phyloP scores from a whole-genome alignment of 2,888 invertebrate species.

The Archaeoteleia sp. region DNA sequence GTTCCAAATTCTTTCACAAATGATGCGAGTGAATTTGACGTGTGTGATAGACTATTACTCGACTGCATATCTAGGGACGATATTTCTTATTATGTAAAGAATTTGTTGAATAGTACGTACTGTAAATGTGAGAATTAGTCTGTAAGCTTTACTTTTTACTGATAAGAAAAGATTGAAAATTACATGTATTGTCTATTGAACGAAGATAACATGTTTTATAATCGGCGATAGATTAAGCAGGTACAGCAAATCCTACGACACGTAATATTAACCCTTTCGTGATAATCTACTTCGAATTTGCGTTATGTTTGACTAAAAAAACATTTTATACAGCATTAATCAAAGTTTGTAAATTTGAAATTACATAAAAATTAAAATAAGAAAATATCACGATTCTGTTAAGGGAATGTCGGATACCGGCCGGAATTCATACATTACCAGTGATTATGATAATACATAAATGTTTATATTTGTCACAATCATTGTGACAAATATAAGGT shows the following conservation, averaged over 20 bases:
- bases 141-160: slow-evolving; percentile 32
- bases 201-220: slow-evolving; percentile 31
- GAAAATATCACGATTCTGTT: too few species aligned
- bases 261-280: slow-evolving; percentile 18
- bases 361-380: too few species aligned
- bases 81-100: slow-evolving; percentile 34
- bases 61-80: slow-evolving; percentile 37
- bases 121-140: slow-evolving; percentile 33
- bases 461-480: too few species aligned
- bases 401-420: too few species aligned
- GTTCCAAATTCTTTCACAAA: slow-evolving; percentile 15
- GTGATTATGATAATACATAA: too few species aligned
- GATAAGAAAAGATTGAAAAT: slow-evolving; percentile 11
- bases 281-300: slow-evolving; percentile 2
- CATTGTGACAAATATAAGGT: too few species aligned
- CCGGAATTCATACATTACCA: too few species aligned
- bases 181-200: slow-evolving; percentile 23
- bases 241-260: slow-evolving; percentile 5
- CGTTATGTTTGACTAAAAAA: too few species aligned
- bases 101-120: slow-evolving; percentile 38
- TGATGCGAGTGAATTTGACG: slow-evolving; percentile 3
- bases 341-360: too few species aligned
- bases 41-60: slow-evolving; percentile 12
- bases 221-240: slow-evolving; percentile 2
- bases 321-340: too few species aligned